Percentiles rank a stretch among this genome's conserved stretches.
phyloP scores from a whole-genome alignment of 2,113 vertebrate genomes.

The Solea solea region DNA sequence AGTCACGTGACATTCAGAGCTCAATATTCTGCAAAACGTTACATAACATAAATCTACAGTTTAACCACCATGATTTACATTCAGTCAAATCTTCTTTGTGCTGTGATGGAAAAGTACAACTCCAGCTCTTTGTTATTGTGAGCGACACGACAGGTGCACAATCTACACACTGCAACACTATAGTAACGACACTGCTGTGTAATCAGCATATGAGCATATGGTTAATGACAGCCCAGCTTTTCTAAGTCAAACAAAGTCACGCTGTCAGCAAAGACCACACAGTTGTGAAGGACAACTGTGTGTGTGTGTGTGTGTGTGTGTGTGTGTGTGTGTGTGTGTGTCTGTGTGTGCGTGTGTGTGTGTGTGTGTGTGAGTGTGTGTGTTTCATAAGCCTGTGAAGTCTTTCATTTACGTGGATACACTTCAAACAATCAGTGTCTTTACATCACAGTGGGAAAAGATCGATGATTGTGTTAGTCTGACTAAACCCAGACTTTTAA shows the following conservation, averaged over 20 bases:
- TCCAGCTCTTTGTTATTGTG: constrained; percentile 22
- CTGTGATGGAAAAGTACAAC: neutral
- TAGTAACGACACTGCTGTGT: constrained; percentile 16
- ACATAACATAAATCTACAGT: too few relatives aligned
- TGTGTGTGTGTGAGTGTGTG: too few relatives aligned
- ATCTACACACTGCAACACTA: constrained; percentile 27
- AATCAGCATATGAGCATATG: constrained; percentile 59
- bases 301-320: too few relatives aligned
- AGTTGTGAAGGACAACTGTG: constrained; percentile 26
- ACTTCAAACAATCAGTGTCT: too few relatives aligned
- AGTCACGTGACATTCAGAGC: too few relatives aligned
- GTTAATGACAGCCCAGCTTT: constrained; percentile 33
- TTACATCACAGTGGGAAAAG: too few relatives aligned
- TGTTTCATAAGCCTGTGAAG: constrained; percentile 13
- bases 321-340: too few relatives aligned
- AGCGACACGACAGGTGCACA: constrained; percentile 13
- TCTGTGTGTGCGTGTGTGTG: too few relatives aligned
- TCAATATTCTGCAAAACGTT: too few relatives aligned
- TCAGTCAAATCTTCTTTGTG: neutral
- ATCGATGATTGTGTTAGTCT: too few relatives aligned
- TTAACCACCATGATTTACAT: too few relatives aligned
- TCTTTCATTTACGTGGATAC: neutral
- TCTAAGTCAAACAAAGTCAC: constrained; percentile 58
- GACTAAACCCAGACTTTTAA: too few relatives aligned
- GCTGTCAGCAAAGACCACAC: constrained; percentile 23